These are phyloP conservation scores for Callospermophilus lateralis DNA, from an alignment of 2,113 vertebrate genomes.

Conservation along the genomic window DNA sequence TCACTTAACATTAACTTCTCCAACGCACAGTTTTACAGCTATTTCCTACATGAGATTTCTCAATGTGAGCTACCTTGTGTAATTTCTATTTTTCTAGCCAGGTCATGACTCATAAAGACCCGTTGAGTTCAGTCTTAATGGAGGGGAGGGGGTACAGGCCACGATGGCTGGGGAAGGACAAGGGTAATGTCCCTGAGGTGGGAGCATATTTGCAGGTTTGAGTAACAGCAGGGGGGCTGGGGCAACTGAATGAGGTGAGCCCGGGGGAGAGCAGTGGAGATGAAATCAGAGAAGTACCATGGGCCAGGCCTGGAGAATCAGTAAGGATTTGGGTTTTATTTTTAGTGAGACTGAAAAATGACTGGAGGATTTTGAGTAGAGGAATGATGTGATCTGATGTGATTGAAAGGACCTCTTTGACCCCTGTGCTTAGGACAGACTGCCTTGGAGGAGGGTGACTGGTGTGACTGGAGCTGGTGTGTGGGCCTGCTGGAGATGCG, in stretches of 20 bases:
- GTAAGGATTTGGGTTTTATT: neutral
- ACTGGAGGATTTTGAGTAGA: neutral
- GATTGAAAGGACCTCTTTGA: neutral
- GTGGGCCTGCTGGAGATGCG: too few relatives aligned
- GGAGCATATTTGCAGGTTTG: neutral
- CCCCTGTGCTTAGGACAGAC: neutral
- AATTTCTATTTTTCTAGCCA: neutral
- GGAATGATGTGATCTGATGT: neutral
- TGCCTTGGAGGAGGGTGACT: rapidly evolving
- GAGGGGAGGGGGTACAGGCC: neutral
- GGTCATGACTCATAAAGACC: neutral
- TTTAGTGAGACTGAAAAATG: neutral
- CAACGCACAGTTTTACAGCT: neutral
- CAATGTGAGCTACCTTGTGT: too few relatives aligned
- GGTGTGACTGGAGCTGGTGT: neutral
- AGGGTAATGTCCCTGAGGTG: neutral
- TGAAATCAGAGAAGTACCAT: neutral
- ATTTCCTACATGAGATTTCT: neutral
- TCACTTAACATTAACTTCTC: too few relatives aligned
- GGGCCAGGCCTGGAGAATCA: neutral
- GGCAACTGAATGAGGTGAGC: too few relatives aligned
- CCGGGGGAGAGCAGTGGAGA: neutral
- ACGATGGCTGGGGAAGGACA: neutral
- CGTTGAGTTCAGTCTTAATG: neutral
- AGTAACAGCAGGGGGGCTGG: neutral